Conservation (phyloP, 2,888 invertebrate species). For the Malthinus flaveolus region DNA sequence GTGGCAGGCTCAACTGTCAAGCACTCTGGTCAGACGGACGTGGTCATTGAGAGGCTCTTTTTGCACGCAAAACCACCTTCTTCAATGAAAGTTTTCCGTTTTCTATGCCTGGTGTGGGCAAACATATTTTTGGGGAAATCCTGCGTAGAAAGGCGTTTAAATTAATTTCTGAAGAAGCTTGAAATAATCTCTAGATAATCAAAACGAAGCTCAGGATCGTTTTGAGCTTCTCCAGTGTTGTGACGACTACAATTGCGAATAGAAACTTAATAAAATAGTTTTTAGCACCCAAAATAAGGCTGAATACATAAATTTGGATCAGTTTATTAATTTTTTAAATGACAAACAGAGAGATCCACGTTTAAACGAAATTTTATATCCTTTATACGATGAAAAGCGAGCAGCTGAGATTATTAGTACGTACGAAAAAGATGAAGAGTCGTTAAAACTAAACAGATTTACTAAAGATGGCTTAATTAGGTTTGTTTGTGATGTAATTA, state of each 20-base stretch:
- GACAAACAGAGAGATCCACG: conserved; percentile 98
- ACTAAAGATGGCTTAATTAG: conserved; percentile 96
- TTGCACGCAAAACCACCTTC: too few species aligned
- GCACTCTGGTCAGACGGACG: too few species aligned
- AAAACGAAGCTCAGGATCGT: too few species aligned
- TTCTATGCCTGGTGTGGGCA: too few species aligned
- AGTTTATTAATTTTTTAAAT: conserved; percentile 91
- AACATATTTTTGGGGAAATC: not conserved
- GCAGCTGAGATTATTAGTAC: conserved; percentile 90
- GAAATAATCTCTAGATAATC: not conserved
- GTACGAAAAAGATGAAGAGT: conserved; percentile 85
- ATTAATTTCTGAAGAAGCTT: too few species aligned
- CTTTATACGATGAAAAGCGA: conserved; percentile 92
- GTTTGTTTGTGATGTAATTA: conserved; percentile 29
- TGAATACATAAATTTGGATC: conserved; percentile 82
- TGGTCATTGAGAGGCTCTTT: too few species aligned
- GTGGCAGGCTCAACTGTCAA: too few species aligned
- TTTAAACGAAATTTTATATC: conserved; percentile 97
- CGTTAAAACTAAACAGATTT: conserved; percentile 71
- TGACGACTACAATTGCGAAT: not conserved
- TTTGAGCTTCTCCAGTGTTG: too few species aligned
- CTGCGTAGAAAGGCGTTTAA: too few species aligned
- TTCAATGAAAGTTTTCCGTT: too few species aligned
- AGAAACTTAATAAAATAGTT: not conserved
- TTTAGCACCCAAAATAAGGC: conserved; percentile 87